phyloP scores from a whole-genome alignment of 2,888 invertebrate genomes.

The Agrochola circellaris region DNA sequence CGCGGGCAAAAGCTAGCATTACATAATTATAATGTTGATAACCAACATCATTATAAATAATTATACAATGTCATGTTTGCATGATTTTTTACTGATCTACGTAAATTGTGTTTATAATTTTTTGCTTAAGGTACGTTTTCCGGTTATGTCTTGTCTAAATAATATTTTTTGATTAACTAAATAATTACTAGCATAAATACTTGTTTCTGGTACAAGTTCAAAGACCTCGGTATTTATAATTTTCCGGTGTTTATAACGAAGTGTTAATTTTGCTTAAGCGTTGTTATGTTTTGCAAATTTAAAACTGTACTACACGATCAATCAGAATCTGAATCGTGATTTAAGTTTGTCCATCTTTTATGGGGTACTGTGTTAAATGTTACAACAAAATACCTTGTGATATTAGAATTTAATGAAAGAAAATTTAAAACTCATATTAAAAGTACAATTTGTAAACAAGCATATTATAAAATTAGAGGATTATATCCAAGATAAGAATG shows the following conservation, averaged over 20 bases:
- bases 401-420: too few relatives aligned
- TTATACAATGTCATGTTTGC: not conserved
- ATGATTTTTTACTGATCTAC: not conserved
- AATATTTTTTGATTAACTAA: not conserved
- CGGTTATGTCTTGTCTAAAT: not conserved
- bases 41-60: not conserved
- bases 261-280: not conserved
- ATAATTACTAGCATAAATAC: slow-evolving; percentile 7
- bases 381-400: too few relatives aligned
- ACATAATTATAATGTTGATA: not conserved
- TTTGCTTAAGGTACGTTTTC: slow-evolving; percentile 11
- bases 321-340: too few relatives aligned
- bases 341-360: too few relatives aligned
- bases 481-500: too few relatives aligned
- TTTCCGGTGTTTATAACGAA: not conserved
- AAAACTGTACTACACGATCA: too few relatives aligned
- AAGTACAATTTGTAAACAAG: too few relatives aligned
- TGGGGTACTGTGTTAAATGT: too few relatives aligned
- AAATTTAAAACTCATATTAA: too few relatives aligned
- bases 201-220: slow-evolving; percentile 11
- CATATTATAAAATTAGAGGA: too few relatives aligned
- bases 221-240: not conserved
- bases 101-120: slow-evolving; percentile 8
- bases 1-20: not conserved
- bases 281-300: too few relatives aligned